phyloP scores from a whole-genome alignment of 2,113 vertebrate species.

The Rana temporaria region DNA sequence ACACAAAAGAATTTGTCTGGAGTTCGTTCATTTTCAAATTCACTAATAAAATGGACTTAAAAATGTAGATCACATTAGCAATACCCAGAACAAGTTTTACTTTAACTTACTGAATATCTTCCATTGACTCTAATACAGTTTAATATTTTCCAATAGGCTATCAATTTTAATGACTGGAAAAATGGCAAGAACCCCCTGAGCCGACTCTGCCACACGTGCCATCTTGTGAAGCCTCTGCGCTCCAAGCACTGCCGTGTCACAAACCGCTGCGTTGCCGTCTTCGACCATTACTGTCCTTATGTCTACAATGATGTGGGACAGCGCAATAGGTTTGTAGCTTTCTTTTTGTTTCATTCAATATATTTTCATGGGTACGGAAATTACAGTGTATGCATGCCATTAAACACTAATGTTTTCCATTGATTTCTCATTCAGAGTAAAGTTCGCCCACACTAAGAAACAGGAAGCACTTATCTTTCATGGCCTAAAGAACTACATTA shows the following conservation, averaged over 20 bases:
- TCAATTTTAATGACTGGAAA: slow-evolving; percentile 59
- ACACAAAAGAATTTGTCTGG: no score
- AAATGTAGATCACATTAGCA: no score
- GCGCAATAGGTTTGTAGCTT: slow-evolving; percentile 61
- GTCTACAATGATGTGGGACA: slow-evolving; percentile 63
- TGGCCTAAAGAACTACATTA: not conserved
- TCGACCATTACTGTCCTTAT: slow-evolving; percentile 66
- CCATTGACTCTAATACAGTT: not conserved
- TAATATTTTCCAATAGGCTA: slow-evolving; percentile 46
- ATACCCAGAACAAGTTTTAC: no score
- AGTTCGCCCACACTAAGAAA: not conserved
- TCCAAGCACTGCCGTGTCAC: slow-evolving; percentile 61
- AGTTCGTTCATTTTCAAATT: no score
- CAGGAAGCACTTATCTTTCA: slow-evolving; percentile 3
- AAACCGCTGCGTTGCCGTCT: slow-evolving; percentile 60
- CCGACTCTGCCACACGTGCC: slow-evolving; percentile 61
- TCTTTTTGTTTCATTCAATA: not conserved
- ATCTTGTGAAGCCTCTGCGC: slow-evolving; percentile 61
- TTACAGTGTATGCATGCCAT: not conserved
- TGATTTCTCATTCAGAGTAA: not conserved
- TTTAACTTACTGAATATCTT: no score
- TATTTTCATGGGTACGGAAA: not conserved
- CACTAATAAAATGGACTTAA: no score
- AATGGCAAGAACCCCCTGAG: slow-evolving; percentile 55
- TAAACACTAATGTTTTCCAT: not conserved